Evolutionary conservation across 2,797 vertebrate species (phyloP).

Genomic region (Decapterus maruadsi): DNA sequence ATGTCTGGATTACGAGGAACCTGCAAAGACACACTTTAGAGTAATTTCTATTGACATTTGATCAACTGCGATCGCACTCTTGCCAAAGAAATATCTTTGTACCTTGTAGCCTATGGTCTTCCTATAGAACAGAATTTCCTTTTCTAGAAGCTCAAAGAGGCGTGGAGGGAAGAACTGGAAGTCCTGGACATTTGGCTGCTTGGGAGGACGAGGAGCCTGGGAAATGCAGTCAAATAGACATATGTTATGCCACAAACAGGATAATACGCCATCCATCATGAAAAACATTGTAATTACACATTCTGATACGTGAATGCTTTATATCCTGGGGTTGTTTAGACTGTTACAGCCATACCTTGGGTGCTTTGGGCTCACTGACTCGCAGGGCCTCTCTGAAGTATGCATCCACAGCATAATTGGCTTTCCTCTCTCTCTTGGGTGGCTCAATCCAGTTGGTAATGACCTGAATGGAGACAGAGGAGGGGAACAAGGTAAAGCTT

Average conservation of each 20-base stretch:
- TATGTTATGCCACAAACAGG: neutral
- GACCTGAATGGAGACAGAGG: slow-evolving; percentile 84
- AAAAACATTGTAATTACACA: neutral
- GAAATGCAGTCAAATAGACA: slow-evolving; percentile 12
- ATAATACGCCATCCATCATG: neutral
- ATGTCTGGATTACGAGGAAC: slow-evolving; percentile 97
- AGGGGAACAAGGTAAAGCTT: slow-evolving; percentile 4
- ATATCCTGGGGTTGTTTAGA: neutral
- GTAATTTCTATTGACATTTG: neutral
- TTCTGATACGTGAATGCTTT: neutral
- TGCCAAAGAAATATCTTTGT: slow-evolving; percentile 1
- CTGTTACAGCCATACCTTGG: slow-evolving; percentile 87
- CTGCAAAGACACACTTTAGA: slow-evolving; percentile 74
- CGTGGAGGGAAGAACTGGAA: slow-evolving; percentile 99
- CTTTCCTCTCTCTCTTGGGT: slow-evolving; percentile 98
- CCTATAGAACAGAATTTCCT: slow-evolving; percentile 98
- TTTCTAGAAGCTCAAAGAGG: slow-evolving; percentile 97
- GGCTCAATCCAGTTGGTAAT: slow-evolving; percentile 99
- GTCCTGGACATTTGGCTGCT: slow-evolving; percentile 99
- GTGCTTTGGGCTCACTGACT: slow-evolving; percentile 99
- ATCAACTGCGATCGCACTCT: neutral
- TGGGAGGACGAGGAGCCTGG: slow-evolving; percentile 97
- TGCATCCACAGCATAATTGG: slow-evolving; percentile 98
- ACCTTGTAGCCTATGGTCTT: slow-evolving; percentile 99
- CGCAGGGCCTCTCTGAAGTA: slow-evolving; percentile 98